Conservation (phyloP, 2,113 vertebrate species). For the Crotalus viridis region DNA sequence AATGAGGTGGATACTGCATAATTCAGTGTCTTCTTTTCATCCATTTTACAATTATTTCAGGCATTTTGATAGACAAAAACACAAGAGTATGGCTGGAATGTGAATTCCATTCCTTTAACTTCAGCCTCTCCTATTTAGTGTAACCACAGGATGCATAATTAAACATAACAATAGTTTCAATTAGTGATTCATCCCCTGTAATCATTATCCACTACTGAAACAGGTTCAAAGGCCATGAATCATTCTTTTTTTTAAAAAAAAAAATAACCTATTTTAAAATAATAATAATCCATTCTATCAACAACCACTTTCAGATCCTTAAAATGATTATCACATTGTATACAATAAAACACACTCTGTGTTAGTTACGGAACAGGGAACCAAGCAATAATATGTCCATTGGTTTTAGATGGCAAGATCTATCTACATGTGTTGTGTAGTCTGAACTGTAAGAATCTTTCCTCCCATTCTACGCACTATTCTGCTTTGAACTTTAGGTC, state of each 20-base stretch:
- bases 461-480: background rate
- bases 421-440: background rate
- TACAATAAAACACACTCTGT: background rate
- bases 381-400: background rate
- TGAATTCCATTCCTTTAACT: background rate
- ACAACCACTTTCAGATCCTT: background rate
- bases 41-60: background rate
- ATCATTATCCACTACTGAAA: background rate
- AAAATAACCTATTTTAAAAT: background rate
- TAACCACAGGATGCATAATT: background rate
- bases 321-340: background rate
- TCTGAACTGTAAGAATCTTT: background rate
- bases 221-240: background rate
- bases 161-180: background rate
- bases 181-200: background rate
- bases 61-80: background rate
- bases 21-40: background rate
- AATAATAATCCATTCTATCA: background rate
- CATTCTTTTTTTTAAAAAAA: background rate
- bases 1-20: background rate
- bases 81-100: background rate
- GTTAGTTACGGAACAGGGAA: background rate
- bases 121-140: background rate
- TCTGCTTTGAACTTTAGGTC: slow-evolving; percentile 41
- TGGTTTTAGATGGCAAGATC: slow-evolving; percentile 8